Percentiles rank a stretch among this genome's conserved stretches.
phyloP scores from a whole-genome alignment of 1,140 invertebrate species.

The Semibalanus balanoides region DNA sequence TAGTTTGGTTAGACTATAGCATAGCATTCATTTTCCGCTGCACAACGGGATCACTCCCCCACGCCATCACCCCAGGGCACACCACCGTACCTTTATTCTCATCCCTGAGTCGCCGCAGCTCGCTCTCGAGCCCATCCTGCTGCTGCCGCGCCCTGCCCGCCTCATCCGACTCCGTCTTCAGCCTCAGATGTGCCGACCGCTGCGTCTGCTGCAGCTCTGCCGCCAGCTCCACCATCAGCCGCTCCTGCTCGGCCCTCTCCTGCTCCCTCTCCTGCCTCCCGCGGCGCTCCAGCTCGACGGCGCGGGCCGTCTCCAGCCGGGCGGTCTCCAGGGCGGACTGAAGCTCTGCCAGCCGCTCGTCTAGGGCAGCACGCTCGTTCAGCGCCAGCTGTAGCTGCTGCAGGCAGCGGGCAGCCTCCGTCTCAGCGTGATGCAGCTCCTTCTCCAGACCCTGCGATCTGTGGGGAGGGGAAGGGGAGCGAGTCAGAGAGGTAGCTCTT shows the following conservation, averaged over 20 bases:
- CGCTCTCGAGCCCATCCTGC: conserved; percentile 34
- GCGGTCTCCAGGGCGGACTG: background rate
- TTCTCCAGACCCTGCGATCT: conserved; percentile 60
- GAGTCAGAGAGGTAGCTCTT: no score
- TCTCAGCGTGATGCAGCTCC: conserved; percentile 56
- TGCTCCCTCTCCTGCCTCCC: background rate
- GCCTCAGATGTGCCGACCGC: conserved; percentile 45
- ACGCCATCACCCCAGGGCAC: no score
- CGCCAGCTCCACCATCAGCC: conserved; percentile 31
- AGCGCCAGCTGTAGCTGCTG: background rate
- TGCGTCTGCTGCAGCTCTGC: conserved; percentile 50
- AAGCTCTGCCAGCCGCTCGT: background rate
- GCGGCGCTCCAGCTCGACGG: background rate
- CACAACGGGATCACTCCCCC: no score
- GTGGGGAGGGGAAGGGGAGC: background rate
- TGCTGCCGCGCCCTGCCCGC: conserved; percentile 26
- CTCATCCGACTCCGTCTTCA: conserved; percentile 30
- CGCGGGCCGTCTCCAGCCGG: background rate
- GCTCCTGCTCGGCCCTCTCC: conserved; percentile 29
- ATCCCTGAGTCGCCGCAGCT: conserved; percentile 38
- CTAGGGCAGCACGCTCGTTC: background rate
- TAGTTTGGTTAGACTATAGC: no score
- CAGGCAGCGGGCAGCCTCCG: conserved; percentile 48
- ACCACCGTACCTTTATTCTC: conserved; percentile 60
- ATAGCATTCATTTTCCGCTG: no score